Evolutionary conservation across 2,888 invertebrate species (phyloP), one percentile per base, ranked within the genome.

Genomic region (Coenonympha arcania): DNA sequence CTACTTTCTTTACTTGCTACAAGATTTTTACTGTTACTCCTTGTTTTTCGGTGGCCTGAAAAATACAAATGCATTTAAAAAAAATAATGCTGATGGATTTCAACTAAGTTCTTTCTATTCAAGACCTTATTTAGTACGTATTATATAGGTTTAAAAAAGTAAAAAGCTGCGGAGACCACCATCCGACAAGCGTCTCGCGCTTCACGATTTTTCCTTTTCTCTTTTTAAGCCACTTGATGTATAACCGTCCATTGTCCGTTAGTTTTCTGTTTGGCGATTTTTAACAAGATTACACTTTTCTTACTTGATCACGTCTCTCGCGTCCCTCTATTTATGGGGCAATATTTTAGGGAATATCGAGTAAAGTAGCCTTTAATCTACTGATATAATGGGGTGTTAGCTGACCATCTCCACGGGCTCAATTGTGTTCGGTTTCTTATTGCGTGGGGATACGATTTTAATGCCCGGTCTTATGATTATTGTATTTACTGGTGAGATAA

Each of bases 281-380:
- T 86, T 86, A 86, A 84, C 71, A 68, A 85, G 85, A 84, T 86
- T 85, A 84, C 74, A 68, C 56, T 59, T 62, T 63, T 65, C 67
- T 63, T 67, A 66, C 73, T 75, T 72, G 82, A 82, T 84, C 85
- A 83, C 83, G 82, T 84, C 78, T 83, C 78, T 77, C 72, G 71
- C 77, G 75, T 73, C 77, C 76, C 75, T 64, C 72, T 79, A 83
- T 82, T 86, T 86, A 86, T 78, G 85, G 68, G 76, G 83, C 77
- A 73, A 85, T 86, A 86, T 84, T 81, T 86, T 76, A 85, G 68
- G 79, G 83, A 83, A 86, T 86, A 86, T 85, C 75, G 85, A 81
- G 82, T 77, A 80, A 83, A 86, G 84, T 84, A 79, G 76, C 71
- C 81, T 84, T 83, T 85, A 86, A 86, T 86, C 85, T 83, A 78